These are phyloP conservation scores for Sterrhoptilus dennistouni DNA, from an alignment of 2,113 vertebrate genomes.

Conservation along the genomic window DNA sequence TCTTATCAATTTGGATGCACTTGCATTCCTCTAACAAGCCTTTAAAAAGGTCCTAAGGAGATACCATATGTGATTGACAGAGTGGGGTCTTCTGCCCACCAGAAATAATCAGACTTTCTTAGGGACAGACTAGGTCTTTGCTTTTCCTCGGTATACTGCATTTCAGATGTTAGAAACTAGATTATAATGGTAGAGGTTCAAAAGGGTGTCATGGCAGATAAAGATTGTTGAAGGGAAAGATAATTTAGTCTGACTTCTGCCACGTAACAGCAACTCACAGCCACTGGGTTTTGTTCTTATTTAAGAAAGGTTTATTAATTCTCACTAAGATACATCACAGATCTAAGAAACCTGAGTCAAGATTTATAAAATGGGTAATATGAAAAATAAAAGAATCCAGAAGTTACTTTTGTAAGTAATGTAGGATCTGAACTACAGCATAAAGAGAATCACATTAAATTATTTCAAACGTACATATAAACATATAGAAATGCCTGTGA, in stretches of 20 bases:
- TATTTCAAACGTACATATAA: background rate
- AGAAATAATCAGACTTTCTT: background rate
- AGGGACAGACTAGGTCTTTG: background rate
- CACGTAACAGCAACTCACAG: background rate
- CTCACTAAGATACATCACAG: background rate
- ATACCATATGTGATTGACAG: background rate
- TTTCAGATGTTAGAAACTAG: conserved; percentile 22
- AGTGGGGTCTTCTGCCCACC: background rate
- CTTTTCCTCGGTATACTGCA: background rate
- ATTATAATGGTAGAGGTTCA: background rate
- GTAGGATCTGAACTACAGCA: background rate
- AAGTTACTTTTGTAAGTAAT: background rate
- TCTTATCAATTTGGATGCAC: background rate
- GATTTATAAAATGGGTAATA: background rate
- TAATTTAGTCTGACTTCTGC: conserved; percentile 33
- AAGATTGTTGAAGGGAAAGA: conserved; percentile 15
- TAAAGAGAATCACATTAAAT: background rate
- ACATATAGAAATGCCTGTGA: background rate
- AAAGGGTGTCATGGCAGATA: background rate
- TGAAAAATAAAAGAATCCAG: background rate
- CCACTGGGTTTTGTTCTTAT: background rate
- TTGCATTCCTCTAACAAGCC: background rate
- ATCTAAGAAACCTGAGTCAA: background rate
- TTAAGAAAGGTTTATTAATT: conserved; percentile 19
- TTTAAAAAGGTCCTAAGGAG: background rate